Evolutionary conservation across 1,140 invertebrate species (phyloP), one percentile per base, ranked within the genome.

Genomic region (Magallana angulata): DNA sequence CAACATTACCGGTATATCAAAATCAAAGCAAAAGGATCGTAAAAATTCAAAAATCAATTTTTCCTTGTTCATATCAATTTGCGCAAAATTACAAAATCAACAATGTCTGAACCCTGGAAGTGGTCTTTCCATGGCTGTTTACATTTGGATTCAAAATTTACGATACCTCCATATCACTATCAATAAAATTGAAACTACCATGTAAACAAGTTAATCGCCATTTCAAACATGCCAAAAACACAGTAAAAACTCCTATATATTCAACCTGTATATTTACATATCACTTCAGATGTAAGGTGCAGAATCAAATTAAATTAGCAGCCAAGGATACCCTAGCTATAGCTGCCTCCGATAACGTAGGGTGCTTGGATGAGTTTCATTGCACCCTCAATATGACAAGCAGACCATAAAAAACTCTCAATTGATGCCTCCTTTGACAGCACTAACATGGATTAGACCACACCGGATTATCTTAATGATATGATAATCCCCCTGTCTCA

Each of bases 401-500:
- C 24, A 30, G 68, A 76, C 68, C 68, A 76, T 76, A 76, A 76
- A 76, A 76, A 24, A 76, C 68, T 76, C 24, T 76, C 68, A 76
- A 36, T 76, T 12, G 18, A 76, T 36, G 68, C 68, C 36, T 76
- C 68, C 30, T 76, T 76, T 76, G 68, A 76, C 68, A 76, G 18
- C 7, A 24, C 18, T 76, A 76, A 11, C 30, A 76, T 24, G 24
- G 68, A 76, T 76, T 76, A 76, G 68, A 36, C 68, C 68, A 76
- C 7, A 76, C 30, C 36, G 18, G 68, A 76, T 76, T 76, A 76
- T 76, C 68, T 36, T 76, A 76, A 76, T 76, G 68, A 76, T 76
- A 76, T 76, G 68, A 36, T 76, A 76, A 76, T 76, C 68, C 68
- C 68, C 12, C 24, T 76, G 68, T 30, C 68, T 12, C 68, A 76